Evolutionary conservation across 2,113 vertebrate species (phyloP).

Genomic region (Nestor notabilis): DNA sequence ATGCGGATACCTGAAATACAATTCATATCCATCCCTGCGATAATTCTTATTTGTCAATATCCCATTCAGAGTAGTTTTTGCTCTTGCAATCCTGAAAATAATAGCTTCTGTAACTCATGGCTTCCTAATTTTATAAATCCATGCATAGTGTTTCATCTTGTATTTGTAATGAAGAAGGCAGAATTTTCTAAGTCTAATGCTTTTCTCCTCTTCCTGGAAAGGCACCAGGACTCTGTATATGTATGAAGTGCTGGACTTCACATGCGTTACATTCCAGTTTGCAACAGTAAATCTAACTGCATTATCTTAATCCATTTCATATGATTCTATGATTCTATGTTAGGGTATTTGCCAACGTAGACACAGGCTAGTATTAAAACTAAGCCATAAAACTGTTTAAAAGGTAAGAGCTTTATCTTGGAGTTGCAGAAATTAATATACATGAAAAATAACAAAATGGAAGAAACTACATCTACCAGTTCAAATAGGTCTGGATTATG

Average conservation of each 20-base stretch:
- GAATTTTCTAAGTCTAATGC: not conserved
- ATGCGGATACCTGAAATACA: not conserved
- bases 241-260: not conserved
- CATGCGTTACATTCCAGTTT: not conserved
- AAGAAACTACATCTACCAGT: not conserved
- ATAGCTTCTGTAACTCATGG: not conserved
- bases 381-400: not conserved
- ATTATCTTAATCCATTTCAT: not conserved
- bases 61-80: not conserved
- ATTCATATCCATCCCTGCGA: not conserved
- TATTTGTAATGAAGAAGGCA: not conserved
- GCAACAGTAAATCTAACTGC: not conserved
- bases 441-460: not conserved
- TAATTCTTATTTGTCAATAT: not conserved
- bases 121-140: not conserved
- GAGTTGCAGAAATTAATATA: not conserved
- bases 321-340: not conserved
- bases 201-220: not conserved
- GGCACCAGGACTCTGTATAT: not conserved
- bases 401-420: not conserved
- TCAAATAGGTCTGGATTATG: not conserved
- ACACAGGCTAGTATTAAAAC: not conserved
- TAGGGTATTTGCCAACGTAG: not conserved
- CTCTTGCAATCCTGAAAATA: not conserved
- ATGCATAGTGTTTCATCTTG: not conserved